phyloP scores from a whole-genome alignment of 2,888 invertebrate genomes.

The Leistus spinibarbis region DNA sequence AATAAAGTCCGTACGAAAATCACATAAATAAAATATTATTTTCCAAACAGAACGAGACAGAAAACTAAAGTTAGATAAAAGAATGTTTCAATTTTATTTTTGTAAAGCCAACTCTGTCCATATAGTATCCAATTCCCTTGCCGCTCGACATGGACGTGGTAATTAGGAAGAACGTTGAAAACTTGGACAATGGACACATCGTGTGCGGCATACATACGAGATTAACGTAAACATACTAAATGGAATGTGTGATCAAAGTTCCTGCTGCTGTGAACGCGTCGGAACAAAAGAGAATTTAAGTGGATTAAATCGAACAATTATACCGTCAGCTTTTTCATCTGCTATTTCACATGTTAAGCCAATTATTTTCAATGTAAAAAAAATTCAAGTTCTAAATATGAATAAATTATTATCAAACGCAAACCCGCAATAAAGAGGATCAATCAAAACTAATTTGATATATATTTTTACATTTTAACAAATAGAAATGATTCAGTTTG shows the following conservation, averaged over 20 bases:
- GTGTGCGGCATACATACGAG: constrained; percentile 5
- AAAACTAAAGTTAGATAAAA: not conserved
- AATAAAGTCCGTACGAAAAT: not conserved
- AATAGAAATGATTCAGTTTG: too few species aligned
- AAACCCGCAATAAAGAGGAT: not conserved
- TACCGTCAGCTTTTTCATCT: constrained; percentile 25
- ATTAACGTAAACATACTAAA: constrained; percentile 14
- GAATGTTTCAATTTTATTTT: not conserved
- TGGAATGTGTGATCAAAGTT: constrained; percentile 38
- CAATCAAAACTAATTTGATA: too few species aligned
- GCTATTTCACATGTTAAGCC: constrained; percentile 28
- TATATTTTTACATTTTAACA: too few species aligned
- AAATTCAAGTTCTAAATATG: not conserved
- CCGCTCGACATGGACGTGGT: not conserved
- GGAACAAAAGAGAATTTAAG: constrained; percentile 33
- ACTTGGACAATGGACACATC: constrained; percentile 29
- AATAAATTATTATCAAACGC: not conserved
- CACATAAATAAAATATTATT: not conserved
- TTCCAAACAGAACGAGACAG: not conserved
- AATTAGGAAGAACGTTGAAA: constrained; percentile 34
- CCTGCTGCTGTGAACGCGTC: constrained; percentile 18
- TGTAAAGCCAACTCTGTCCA: not conserved
- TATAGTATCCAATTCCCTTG: not conserved
- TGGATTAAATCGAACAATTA: constrained; percentile 38
- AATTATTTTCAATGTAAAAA: constrained; percentile 13